Evolutionary conservation across 2,797 vertebrate species (phyloP), one percentile per base, ranked within the genome.

Genomic region (Chelon labrosus): DNA sequence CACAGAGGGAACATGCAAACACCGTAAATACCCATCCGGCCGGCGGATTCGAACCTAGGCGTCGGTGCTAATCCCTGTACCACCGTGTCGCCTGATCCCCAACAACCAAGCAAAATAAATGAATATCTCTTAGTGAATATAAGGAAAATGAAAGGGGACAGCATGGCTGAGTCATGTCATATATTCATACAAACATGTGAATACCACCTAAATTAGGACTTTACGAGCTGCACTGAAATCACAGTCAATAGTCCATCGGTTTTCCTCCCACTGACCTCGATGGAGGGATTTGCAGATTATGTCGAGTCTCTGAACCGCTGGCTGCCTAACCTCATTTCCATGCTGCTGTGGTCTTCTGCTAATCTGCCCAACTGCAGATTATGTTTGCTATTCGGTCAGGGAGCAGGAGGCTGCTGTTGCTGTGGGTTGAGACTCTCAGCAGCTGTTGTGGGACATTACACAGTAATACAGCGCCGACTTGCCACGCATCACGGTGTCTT

Each of bases 291-390:
- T 88, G 19, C 70, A 83, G 88, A 90, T 93, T 89, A 93, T 0
- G 52, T n/a, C 42, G 37, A 77, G 82, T 73, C 76, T 83, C 74
- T 71, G 73, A 89, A 89, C 71, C 58, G 66, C 85, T 78, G 79
- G 79, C 69, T 80, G 85, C 56, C 71, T 79, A 86, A 89, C 90
- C 88, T 90, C 83, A 77, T 93, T 89, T 88, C 87, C 80, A 79
- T 87, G 79, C 82, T 56, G 82, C 87, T 78, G 86, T 75, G 83
- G 81, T 86, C 70, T 42, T 60, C 83, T 69, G 81, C 58, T 93
- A 91, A 91, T 93, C 90, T 89, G 82, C 71, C 79, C 82, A 65
- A 69, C 82, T 77, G 86, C 88, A 88, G 91, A 91, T 91, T 90
- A 89, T 67, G 86, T 75, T 70, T 72, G 79, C 86, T 77, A 10